Conservation (phyloP, 2,797 vertebrate species). For the Chelidonichthys spinosus region DNA sequence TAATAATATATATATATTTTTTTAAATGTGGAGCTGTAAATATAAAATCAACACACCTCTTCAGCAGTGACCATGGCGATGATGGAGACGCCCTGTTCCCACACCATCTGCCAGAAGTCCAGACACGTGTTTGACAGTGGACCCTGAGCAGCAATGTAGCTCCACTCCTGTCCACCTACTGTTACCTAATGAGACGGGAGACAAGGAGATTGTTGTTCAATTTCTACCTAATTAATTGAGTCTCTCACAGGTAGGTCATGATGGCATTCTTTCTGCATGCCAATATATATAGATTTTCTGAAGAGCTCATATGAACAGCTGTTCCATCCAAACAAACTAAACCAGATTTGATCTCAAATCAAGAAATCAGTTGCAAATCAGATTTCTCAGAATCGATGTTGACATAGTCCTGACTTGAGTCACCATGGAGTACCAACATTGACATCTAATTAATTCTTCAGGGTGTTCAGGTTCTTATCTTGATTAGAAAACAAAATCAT, state of each 20-base stretch:
- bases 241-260: too few species aligned
- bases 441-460: not conserved
- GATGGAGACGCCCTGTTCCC: constrained; percentile 96
- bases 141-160: constrained; percentile 95
- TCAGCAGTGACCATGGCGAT: constrained; percentile 98
- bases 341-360: too few species aligned
- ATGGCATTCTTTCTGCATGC: too few species aligned
- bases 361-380: too few species aligned
- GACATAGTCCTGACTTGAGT: too few species aligned
- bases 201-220: not conserved
- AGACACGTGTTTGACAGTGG: constrained; percentile 93
- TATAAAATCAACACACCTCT: constrained; percentile 82
- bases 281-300: too few species aligned
- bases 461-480: not conserved
- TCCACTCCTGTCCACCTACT: constrained; percentile 93
- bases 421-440: not conserved
- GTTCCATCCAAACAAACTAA: too few species aligned
- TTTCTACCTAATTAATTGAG: too few species aligned
- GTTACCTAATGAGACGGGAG: constrained; percentile 81
- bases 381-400: too few species aligned
- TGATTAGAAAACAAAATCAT: not conserved
- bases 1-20: too few species aligned
- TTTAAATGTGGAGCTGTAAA: not conserved
- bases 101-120: constrained; percentile 99
- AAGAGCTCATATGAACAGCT: too few species aligned